Evolutionary conservation across 2,797 vertebrate species (phyloP).

Genomic region (Triplophysa bombifrons): DNA sequence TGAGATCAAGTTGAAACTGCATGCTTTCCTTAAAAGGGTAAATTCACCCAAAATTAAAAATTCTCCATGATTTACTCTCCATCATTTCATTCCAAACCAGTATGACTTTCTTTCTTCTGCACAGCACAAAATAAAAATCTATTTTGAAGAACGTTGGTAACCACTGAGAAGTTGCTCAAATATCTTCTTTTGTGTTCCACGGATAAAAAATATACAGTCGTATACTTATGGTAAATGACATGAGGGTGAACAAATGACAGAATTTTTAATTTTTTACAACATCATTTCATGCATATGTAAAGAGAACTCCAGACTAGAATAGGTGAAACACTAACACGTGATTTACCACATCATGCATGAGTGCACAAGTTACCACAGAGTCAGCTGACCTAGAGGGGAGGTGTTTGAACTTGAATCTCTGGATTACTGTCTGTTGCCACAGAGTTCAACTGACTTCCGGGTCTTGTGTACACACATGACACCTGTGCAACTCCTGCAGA

Average conservation of each 20-base stretch:
- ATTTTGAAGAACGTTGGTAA: too few species aligned
- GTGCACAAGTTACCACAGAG: slow-evolving; percentile 3
- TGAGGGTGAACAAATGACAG: too few species aligned
- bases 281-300: background rate
- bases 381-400: background rate
- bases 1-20: background rate
- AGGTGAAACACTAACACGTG: slow-evolving; percentile 5
- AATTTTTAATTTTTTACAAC: too few species aligned
- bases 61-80: too few species aligned
- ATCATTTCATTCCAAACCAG: too few species aligned
- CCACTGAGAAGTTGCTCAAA: too few species aligned
- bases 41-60: too few species aligned
- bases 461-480: slow-evolving; percentile 20
- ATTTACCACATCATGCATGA: background rate
- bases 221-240: too few species aligned
- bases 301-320: slow-evolving; percentile 1
- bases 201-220: too few species aligned
- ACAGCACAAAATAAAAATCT: too few species aligned
- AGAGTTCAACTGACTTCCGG: slow-evolving; percentile 34
- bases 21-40: background rate
- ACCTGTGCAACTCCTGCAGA: background rate
- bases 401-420: slow-evolving; percentile 31
- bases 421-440: slow-evolving; percentile 24
- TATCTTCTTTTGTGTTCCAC: too few species aligned
- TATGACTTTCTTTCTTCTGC: too few species aligned